Conservation (phyloP, 2,113 vertebrate genomes). For the Pogonocichla stellata region DNA sequence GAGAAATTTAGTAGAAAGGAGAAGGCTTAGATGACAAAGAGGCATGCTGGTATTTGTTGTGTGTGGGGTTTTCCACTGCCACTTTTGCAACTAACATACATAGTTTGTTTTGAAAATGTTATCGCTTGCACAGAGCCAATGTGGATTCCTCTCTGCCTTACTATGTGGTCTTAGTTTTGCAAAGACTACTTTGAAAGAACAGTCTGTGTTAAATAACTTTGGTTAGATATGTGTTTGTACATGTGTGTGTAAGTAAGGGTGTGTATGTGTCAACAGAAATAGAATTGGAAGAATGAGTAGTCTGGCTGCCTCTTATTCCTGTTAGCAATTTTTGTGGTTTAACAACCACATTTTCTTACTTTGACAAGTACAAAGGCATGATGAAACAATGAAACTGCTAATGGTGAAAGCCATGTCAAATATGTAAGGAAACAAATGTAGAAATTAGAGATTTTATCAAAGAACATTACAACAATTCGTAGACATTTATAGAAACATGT, state of each 20-base stretch:
- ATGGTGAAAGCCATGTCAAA: background rate
- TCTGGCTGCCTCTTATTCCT: background rate
- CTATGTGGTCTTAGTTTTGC: background rate
- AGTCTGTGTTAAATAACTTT: background rate
- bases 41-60: background rate
- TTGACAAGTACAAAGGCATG: background rate
- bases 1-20: background rate
- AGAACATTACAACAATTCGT: accelerated
- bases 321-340: conserved; percentile 6
- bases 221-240: background rate
- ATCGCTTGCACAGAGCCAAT: background rate
- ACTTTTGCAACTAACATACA: background rate
- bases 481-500: background rate
- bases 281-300: background rate
- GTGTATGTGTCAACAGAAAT: background rate
- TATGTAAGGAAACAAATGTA: background rate
- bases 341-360: background rate
- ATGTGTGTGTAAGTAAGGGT: background rate
- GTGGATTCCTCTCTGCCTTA: background rate
- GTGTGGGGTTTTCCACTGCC: background rate
- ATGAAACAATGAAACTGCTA: background rate
- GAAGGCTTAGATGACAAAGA: background rate
- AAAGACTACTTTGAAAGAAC: background rate
- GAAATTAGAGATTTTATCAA: background rate
- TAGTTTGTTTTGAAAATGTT: background rate